These are phyloP conservation scores for Danaus chrysippus DNA, from an alignment of 2,888 invertebrate genomes.

Conservation along the genomic window DNA sequence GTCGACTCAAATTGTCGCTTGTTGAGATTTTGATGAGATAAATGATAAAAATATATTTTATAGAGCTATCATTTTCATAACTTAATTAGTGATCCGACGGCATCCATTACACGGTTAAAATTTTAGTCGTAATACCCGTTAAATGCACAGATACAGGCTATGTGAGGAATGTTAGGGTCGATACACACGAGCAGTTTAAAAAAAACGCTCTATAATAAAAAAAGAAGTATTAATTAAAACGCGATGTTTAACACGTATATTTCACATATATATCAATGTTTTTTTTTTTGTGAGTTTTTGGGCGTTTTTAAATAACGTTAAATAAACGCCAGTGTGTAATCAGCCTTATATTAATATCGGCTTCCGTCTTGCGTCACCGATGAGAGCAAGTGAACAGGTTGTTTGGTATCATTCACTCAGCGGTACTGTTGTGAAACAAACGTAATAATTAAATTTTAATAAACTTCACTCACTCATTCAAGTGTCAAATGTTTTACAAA, in stretches of 20 bases:
- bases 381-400: conserved; percentile 28
- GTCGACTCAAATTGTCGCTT: background rate
- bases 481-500: too few relatives aligned
- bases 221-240: too few relatives aligned
- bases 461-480: background rate
- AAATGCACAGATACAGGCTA: background rate
- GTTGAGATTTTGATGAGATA: background rate
- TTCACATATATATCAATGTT: too few relatives aligned
- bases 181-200: background rate
- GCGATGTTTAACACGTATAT: too few relatives aligned
- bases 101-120: conserved; percentile 21
- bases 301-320: background rate
- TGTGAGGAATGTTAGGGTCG: background rate
- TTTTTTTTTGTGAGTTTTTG: background rate
- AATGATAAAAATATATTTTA: conserved; percentile 3
- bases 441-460: background rate
- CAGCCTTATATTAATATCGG: conserved; percentile 16
- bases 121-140: conserved; percentile 13
- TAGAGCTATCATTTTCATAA: background rate
- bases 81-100: background rate
- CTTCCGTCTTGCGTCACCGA: conserved; percentile 38
- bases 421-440: conserved; percentile 9
- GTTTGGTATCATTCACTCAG: conserved; percentile 18
- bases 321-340: background rate
- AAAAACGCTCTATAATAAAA: background rate